These are phyloP conservation scores for Alethe diademata DNA, from an alignment of 2,113 vertebrate species.

Conservation along the genomic window DNA sequence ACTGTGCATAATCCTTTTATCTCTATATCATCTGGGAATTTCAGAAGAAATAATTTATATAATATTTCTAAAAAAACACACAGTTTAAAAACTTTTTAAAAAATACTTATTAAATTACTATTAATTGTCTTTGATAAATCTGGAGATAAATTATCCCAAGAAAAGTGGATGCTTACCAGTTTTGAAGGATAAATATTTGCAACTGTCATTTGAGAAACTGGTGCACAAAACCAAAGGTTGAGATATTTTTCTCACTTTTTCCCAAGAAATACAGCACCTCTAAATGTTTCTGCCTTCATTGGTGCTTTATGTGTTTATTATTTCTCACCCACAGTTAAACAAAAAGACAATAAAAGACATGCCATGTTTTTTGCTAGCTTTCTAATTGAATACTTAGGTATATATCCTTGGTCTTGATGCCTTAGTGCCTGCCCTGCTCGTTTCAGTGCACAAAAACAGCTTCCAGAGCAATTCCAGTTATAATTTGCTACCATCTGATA, in stretches of 20 bases:
- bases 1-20: slow-evolving; percentile 65
- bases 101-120: neutral
- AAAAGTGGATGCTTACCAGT: neutral
- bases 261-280: neutral
- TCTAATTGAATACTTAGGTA: neutral
- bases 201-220: neutral
- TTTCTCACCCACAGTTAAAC: neutral
- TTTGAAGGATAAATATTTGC: neutral
- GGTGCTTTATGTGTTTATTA: neutral
- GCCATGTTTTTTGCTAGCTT: neutral
- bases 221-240: neutral
- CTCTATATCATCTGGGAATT: slow-evolving; percentile 71
- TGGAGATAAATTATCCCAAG: neutral
- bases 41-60: neutral
- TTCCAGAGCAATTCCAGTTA: neutral
- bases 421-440: neutral
- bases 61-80: neutral
- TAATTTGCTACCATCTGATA: neutral
- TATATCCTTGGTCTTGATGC: neutral
- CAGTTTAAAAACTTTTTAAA: fast-evolving
- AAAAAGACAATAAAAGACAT: neutral
- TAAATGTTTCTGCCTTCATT: neutral
- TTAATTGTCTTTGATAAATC: neutral
- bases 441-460: neutral
- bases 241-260: neutral